Conservation (phyloP, 2,888 invertebrate species). For the Sussaba pulchella region DNA sequence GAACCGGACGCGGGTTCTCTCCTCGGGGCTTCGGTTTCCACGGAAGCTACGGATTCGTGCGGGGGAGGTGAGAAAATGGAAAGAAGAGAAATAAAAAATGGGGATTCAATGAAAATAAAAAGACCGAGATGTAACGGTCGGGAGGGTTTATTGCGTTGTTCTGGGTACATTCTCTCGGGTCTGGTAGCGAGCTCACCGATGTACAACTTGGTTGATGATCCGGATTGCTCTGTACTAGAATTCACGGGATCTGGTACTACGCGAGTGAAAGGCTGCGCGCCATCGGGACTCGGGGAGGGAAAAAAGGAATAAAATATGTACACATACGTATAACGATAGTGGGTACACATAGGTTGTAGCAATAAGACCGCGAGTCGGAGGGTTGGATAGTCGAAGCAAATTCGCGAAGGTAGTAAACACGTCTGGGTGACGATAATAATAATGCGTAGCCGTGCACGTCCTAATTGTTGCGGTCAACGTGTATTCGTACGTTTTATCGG, state of each 20-base stretch:
- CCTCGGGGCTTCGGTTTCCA: conserved; percentile 46
- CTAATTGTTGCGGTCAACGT: conserved; percentile 54
- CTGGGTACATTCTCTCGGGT: conserved; percentile 34
- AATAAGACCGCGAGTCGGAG: background rate
- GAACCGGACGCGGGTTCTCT: conserved; percentile 35
- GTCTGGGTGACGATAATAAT: conserved; percentile 26
- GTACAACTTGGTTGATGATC: conserved; percentile 62
- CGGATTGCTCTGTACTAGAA: conserved; percentile 52
- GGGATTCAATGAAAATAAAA: background rate
- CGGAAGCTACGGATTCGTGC: conserved; percentile 57
- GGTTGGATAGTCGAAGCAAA: background rate
- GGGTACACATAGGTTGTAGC: conserved; percentile 22
- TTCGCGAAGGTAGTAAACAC: conserved; percentile 48
- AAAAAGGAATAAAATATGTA: conserved; percentile 6
- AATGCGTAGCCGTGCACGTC: conserved; percentile 49
- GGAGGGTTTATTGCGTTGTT: conserved; percentile 54
- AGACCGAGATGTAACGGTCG: conserved; percentile 48
- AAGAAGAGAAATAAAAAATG: background rate
- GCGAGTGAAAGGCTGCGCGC: conserved; percentile 40
- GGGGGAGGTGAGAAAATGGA: conserved; percentile 53
- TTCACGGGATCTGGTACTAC: conserved; percentile 2
- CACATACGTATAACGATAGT: conserved; percentile 46
- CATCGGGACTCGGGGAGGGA: no score
- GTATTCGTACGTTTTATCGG: conserved; percentile 49
- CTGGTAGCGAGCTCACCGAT: conserved; percentile 54